These are phyloP conservation scores for Melanotaenia duboulayi DNA, from an alignment of 2,113 vertebrate species.

Conservation along the genomic window DNA sequence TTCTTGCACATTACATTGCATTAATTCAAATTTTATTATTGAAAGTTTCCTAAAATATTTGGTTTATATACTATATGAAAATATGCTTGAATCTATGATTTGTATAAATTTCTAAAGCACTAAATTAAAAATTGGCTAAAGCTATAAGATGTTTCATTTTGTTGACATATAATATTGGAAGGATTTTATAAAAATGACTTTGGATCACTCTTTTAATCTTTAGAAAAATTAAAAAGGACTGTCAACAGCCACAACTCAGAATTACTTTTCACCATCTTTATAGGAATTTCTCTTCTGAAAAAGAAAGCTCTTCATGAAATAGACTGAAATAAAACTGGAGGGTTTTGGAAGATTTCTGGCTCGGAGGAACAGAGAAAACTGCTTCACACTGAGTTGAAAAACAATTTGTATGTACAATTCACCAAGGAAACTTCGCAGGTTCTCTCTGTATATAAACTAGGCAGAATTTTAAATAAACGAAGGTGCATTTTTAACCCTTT, in stretches of 20 bases:
- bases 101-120: background rate
- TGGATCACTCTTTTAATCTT: background rate
- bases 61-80: too few species aligned
- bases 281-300: background rate
- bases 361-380: too few species aligned
- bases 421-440: too few species aligned
- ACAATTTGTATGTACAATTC: too few species aligned
- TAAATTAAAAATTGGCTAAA: background rate
- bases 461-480: too few species aligned
- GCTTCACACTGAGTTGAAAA: too few species aligned
- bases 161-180: background rate
- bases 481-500: too few species aligned
- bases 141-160: background rate
- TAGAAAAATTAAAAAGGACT: background rate
- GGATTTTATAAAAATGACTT: background rate
- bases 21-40: too few species aligned
- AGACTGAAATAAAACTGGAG: background rate
- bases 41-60: too few species aligned
- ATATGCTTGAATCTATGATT: too few species aligned
- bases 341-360: background rate
- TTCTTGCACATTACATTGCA: too few species aligned
- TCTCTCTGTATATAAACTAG: too few species aligned
- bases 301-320: background rate
- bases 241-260: background rate
- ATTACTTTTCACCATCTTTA: background rate